Base-by-base conservation (phyloP, 2,113 vertebrate genomes). In the Hiodon alosoides region DNA sequence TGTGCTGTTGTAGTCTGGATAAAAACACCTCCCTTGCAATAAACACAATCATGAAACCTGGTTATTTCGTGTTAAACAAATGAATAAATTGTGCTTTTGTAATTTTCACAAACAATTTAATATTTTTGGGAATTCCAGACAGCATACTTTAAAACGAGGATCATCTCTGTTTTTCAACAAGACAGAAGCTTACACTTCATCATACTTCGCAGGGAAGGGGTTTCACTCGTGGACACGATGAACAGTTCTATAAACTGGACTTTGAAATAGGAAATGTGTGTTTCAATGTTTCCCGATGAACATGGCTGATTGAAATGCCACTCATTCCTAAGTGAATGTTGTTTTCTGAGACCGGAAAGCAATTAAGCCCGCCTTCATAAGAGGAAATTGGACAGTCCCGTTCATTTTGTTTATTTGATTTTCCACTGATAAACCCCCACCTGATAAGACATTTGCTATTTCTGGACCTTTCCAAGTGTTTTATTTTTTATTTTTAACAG, bases 221-320 rank as follows among this genome's bases (percentile, higher is more conserved):
- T 74, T 46, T 69, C 72, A 78, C 78, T 91, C 85, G 83, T 83
- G 86, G 84, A 79, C 85, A 82, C 72, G 76, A 83, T 82, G 68
- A 66, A 77, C 61, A 76, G 60, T 71, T 78, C 79, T 73, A 77
- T 79, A 70, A 79, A 72, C 17, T 47, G 71, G 68, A 67, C 75
- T 58, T 72, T 52, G 10, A 48, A 68, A 10, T 65, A 64, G 3
- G 51, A 62, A 69, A 69, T 65, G 75, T 61, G 71, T 68, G 75
- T 85, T 80, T 83, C 81, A 76, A 87, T 86, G 76, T 84, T 73
- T 79, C 81, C 74, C 60, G 77, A 78, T 80, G 76, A 78, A 67
- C 69, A 11, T 58, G n/a, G 50, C 62, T 66, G 58, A 74, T 47
- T 16, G 67, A 76, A 62, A 54, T 70, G 75, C 1, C 51, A 6